Percentiles rank a stretch among this genome's conserved stretches.
Evolutionary conservation across 2,888 invertebrate genomes (phyloP).

Genomic region (Plusia festucae): DNA sequence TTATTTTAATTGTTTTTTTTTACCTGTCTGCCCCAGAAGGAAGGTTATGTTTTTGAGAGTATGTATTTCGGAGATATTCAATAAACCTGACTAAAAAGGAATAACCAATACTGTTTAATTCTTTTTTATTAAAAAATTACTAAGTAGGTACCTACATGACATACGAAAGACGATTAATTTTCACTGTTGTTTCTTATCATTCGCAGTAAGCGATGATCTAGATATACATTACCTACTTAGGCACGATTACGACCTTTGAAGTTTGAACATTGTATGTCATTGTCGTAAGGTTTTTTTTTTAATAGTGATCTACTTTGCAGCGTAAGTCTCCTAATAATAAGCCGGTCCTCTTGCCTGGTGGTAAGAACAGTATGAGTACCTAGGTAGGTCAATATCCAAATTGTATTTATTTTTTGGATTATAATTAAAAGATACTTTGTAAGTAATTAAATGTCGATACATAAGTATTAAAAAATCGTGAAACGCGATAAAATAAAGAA

Average conservation of each 20-base stretch:
- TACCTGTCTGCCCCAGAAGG: too few relatives aligned
- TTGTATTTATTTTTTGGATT: background rate
- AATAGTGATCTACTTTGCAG: background rate
- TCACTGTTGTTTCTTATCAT: background rate
- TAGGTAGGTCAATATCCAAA: background rate
- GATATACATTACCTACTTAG: slow-evolving; percentile 9
- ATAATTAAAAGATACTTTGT: too few relatives aligned
- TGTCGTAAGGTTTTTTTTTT: slow-evolving; percentile 4
- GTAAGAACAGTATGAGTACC: background rate
- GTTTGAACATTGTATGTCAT: slow-evolving; percentile 7
- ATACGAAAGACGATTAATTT: too few relatives aligned
- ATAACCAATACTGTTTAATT: too few relatives aligned
- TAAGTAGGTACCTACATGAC: too few relatives aligned
- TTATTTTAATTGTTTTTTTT: too few relatives aligned
- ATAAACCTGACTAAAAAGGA: too few relatives aligned
- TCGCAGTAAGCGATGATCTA: slow-evolving; percentile 2
- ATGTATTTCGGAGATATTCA: background rate
- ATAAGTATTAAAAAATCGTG: too few relatives aligned
- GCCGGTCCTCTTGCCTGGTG: background rate
- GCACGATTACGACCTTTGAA: slow-evolving; percentile 8
- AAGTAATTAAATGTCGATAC: too few relatives aligned
- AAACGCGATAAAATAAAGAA: too few relatives aligned
- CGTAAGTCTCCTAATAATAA: slow-evolving; percentile 1
- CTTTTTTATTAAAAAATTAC: too few relatives aligned
- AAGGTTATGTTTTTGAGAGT: too few relatives aligned